Evolutionary conservation across 2,113 vertebrate species (phyloP), one percentile per base, ranked within the genome.

Genomic region (Cyprinus carpio): DNA sequence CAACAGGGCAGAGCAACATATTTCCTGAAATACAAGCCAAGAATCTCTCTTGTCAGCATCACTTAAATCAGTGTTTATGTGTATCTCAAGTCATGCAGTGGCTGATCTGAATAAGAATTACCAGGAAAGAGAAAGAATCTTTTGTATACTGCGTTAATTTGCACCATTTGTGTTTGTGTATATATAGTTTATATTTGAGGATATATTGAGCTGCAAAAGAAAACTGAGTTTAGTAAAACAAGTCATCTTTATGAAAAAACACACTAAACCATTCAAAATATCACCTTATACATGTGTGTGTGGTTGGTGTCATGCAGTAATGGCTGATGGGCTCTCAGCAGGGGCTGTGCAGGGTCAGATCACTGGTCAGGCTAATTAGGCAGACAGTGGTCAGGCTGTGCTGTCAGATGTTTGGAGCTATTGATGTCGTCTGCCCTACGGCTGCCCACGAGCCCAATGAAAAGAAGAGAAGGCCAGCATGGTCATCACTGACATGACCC

Each of bases 361-460:
- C 89, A 87, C 76, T 86, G 49, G 31, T 34, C 87, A 78, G 80
- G 84, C 89, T 89, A 85, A 93, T 94, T 93, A 93, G 89, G 89
- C 71, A 65, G 88, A 92, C 90, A 93, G 85, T 87, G 90, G 89
- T 89, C 87, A 84, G 88, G 87, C 90, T 94, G 89, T 93, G 89
- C 29, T 40, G 84, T 86, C 87, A 85, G 83, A 91, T 87, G 88
- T 83, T 58, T 89, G 81, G 84, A 87, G 84, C 81, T 75, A 56
- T 90, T 75, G 83, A 89, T 83, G 83, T 72, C 82, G 84, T 86
- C 82, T 13, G 2, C 88, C 89, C 89, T 62, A 18, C 82, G 87
- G 91, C 88, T 71, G 81, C 37, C 25, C 82, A 87, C 75, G 13
- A 46, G 40, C 15, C 65, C 25, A 34, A 25, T 83, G 4, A 83